A percentile compares a stretch with the other conserved stretches of the same genome.
phyloP scores from a whole-genome alignment of 2,113 vertebrate genomes.

The Pseudorasbora parva region DNA sequence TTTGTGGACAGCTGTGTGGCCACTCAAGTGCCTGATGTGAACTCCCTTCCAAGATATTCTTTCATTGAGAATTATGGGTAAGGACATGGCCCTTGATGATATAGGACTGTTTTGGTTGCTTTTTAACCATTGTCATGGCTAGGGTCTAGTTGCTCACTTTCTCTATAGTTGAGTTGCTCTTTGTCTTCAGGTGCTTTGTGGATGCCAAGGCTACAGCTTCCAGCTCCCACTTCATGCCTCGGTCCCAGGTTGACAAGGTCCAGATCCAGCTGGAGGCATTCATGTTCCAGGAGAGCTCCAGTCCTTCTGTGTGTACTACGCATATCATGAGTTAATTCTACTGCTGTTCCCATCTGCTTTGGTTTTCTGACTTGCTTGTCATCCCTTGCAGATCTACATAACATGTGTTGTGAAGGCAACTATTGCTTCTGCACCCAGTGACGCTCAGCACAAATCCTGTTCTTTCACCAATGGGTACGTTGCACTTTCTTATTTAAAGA shows the following conservation, averaged over 20 bases:
- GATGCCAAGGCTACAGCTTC: constrained; percentile 65
- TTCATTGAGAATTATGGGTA: constrained; percentile 69
- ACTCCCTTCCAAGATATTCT: constrained; percentile 62
- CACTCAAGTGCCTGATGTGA: constrained; percentile 49
- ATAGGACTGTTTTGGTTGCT: no score
- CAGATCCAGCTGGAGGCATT: constrained; percentile 69
- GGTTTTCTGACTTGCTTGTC: no score
- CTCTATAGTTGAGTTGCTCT: no score
- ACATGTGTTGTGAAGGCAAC: constrained; percentile 64
- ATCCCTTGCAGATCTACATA: constrained; percentile 63
- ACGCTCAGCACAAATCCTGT: constrained; percentile 64
- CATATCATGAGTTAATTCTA: not conserved
- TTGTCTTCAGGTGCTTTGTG: constrained; percentile 64
- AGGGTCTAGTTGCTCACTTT: no score
- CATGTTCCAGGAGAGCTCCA: constrained; percentile 59
- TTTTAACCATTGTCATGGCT: no score
- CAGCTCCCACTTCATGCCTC: constrained; percentile 63
- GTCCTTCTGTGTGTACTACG: constrained; percentile 37
- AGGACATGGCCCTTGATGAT: constrained; percentile 1
- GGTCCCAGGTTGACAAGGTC: constrained; percentile 50
- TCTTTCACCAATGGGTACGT: constrained; percentile 63
- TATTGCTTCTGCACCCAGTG: not conserved
- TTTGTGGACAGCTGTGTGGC: constrained; percentile 69
- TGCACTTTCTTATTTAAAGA: no score
- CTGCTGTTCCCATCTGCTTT: no score